Percentiles rank a stretch among this genome's conserved stretches.
Evolutionary conservation across 1,140 invertebrate genomes (phyloP).

Genomic region (Cydia pomonella): DNA sequence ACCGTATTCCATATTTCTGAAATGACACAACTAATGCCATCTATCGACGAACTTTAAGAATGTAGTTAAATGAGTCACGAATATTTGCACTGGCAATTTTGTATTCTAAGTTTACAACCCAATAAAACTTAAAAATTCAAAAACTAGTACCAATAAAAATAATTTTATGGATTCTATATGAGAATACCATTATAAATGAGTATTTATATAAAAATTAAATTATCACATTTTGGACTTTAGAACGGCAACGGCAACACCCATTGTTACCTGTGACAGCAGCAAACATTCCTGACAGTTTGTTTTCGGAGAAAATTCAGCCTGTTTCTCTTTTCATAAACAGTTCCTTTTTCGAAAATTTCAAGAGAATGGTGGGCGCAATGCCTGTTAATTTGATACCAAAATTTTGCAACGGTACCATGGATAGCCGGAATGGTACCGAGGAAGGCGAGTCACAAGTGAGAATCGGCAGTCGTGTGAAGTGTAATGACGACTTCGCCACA

Average conservation of each 20-base stretch:
- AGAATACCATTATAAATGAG: neutral
- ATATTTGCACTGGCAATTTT: conserved; percentile 33
- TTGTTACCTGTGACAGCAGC: conserved; percentile 34
- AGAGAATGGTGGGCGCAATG: conserved; percentile 80
- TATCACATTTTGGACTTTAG: conserved; percentile 47
- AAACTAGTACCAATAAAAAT: neutral
- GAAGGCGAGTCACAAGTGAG: conserved; percentile 66
- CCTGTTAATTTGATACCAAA: conserved; percentile 77
- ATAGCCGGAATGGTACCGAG: conserved; percentile 67
- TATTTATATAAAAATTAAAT: neutral
- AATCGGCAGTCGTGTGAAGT: conserved; percentile 73
- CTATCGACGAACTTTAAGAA: conserved; percentile 38
- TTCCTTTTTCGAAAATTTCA: conserved; percentile 73
- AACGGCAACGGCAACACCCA: conserved; percentile 35
- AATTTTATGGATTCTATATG: neutral
- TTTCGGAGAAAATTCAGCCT: conserved; percentile 67
- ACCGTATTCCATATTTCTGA: conserved; percentile 42
- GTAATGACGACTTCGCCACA: conserved; percentile 70
- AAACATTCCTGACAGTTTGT: conserved; percentile 38
- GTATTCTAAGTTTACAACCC: neutral
- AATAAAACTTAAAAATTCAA: neutral
- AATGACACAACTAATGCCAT: conserved; percentile 48
- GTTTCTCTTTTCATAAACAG: conserved; percentile 76
- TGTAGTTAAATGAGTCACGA: neutral
- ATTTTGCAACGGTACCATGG: conserved; percentile 77